Base-by-base conservation (phyloP, 2,888 invertebrate genomes). In the Nudaria mundana region DNA sequence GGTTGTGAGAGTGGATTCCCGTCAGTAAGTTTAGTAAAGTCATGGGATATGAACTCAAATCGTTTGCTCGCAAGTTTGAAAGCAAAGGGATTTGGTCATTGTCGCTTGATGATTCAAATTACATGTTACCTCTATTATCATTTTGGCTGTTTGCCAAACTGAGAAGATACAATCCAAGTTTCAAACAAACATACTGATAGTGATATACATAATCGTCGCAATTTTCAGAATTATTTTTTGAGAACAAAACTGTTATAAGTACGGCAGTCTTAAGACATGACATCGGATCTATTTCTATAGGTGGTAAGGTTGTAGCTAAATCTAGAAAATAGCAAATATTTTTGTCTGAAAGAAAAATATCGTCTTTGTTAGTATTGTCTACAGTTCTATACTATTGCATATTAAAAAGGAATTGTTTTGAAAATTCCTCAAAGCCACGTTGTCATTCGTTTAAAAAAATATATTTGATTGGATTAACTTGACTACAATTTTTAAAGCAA, bases 251-350 rank as follows among this genome's bases (percentile, higher is more conserved):
- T 0, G 83, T 71, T 15, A 85, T 60, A 0, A 86, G 67, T 0
- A 81, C 75, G 0, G 82, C 80, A 23, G 73, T 67, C 41, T 86
- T 85, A 0, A 74, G 51, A 20, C 76, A 81, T 0, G 66, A 46
- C 0, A 57, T 55, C 15, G 71, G 61, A 15, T 87, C 81, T 14
- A 87, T 35, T 13, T 76, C 62, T 5, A 52, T 11, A 0, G 84
- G 85, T 1, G 71, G 51, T 2, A 79, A 45, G 1, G 52, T 60
- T 4, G 76, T 73, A 0, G 81, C 82, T 34, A 87, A 47, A 3
- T 87, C 83, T 36, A 87, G 44, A n/a, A 85, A 54, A 23, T 82
- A 71, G 44, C 75, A 75, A 8, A 81, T 71, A 37, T 84, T 86
- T 24, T 63, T 58, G 8, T 75, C 86, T 85, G 66, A 24, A 78